phyloP scores from a whole-genome alignment of 2,888 invertebrate species.

The Orthosia gracilis region DNA sequence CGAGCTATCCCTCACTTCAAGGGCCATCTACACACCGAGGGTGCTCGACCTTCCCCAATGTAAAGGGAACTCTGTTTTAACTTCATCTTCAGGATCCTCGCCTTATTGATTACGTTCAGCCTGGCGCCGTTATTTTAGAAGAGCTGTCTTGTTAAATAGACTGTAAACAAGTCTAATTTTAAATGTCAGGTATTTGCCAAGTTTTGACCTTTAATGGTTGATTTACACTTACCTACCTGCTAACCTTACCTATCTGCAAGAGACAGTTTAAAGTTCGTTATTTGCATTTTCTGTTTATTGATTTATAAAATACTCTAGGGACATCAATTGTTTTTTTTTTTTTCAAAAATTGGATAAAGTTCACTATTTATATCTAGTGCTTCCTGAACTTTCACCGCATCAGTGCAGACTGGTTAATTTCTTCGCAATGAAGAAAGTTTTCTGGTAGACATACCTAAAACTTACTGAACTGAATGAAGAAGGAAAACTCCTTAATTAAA shows the following conservation, averaged over 20 bases:
- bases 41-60: conserved; percentile 89
- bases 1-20: conserved; percentile 77
- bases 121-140: conserved; percentile 62
- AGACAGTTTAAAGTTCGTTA: conserved; percentile 2
- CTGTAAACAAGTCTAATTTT: conserved; percentile 39
- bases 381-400: no score
- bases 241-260: not conserved
- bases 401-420: no score
- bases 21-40: conserved; percentile 83
- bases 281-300: conserved; percentile 1
- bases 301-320: no score
- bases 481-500: not conserved
- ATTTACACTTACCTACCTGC: not conserved
- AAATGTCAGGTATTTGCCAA: conserved; percentile 65
- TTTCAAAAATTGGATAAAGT: no score
- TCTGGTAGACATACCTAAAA: not conserved
- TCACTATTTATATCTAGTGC: no score
- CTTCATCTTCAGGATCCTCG: conserved; percentile 83
- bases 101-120: conserved; percentile 78
- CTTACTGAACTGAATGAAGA: not conserved
- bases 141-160: conserved; percentile 31
- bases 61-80: conserved; percentile 88
- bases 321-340: no score
- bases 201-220: conserved; percentile 50
- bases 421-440: no score